Evolutionary conservation across 2,888 invertebrate genomes (phyloP).

Genomic region (Chrysina gloriosa): DNA sequence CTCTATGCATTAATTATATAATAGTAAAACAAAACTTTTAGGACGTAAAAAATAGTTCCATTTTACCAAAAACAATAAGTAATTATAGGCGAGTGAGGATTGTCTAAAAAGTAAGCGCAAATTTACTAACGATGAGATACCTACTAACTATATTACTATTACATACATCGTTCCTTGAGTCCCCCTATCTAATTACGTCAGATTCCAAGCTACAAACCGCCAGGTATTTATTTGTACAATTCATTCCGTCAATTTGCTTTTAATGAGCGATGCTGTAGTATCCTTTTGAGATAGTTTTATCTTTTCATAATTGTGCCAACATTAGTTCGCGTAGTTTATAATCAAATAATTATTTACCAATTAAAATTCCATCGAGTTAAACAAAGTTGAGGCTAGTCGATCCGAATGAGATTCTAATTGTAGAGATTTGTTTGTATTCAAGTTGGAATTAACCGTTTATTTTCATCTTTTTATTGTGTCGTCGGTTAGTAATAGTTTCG

Average conservation of each 20-base stretch:
- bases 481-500: too few species aligned
- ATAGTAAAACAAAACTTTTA: too few species aligned
- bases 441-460: neutral
- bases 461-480: neutral
- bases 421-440: neutral
- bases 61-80: too few species aligned
- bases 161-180: neutral
- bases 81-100: too few species aligned
- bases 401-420: neutral
- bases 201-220: neutral
- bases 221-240: neutral
- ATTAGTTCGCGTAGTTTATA: neutral
- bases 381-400: neutral
- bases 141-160: too few species aligned
- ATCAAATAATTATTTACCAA: slow-evolving; percentile 22
- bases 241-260: neutral
- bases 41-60: too few species aligned
- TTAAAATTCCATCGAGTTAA: slow-evolving; percentile 22
- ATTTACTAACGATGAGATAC: neutral
- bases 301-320: neutral
- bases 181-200: neutral
- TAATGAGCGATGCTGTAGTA: neutral
- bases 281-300: slow-evolving; percentile 5
- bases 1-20: too few species aligned
- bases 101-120: too few species aligned